Percentiles rank a stretch among this genome's conserved stretches.
Evolutionary conservation across 1,140 invertebrate genomes (phyloP).

Genomic region (Penaeus indicus): DNA sequence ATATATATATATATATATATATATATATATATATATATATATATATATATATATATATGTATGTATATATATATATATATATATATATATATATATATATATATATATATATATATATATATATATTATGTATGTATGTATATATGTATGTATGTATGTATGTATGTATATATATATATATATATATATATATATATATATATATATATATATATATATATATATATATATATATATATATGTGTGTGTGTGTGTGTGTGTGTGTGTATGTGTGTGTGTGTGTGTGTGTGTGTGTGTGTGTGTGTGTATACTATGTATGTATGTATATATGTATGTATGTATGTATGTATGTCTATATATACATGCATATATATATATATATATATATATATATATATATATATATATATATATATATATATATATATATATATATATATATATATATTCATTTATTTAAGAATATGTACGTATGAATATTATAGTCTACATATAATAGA

Average conservation of each 20-base stretch:
- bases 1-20: slow-evolving; percentile 1
- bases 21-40: neutral
- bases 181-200: neutral
- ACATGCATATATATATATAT: neutral
- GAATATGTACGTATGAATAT: neutral
- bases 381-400: neutral
- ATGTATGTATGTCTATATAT: neutral
- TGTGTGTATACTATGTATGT: slow-evolving; percentile 5
- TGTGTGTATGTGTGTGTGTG: neutral
- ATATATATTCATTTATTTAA: neutral
- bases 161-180: neutral
- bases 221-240: slow-evolving; percentile 1
- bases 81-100: neutral
- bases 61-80: neutral
- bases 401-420: neutral
- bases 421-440: slow-evolving; percentile 1
- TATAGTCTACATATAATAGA: neutral
- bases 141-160: neutral
- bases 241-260: neutral
- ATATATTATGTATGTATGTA: neutral
- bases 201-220: slow-evolving; percentile 1
- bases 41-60: slow-evolving; percentile 1
- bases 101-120: slow-evolving; percentile 11
- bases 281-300: neutral
- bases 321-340: slow-evolving; percentile 14